Conservation (phyloP, 2,888 invertebrate species). For the Drosophila quinaria region DNA sequence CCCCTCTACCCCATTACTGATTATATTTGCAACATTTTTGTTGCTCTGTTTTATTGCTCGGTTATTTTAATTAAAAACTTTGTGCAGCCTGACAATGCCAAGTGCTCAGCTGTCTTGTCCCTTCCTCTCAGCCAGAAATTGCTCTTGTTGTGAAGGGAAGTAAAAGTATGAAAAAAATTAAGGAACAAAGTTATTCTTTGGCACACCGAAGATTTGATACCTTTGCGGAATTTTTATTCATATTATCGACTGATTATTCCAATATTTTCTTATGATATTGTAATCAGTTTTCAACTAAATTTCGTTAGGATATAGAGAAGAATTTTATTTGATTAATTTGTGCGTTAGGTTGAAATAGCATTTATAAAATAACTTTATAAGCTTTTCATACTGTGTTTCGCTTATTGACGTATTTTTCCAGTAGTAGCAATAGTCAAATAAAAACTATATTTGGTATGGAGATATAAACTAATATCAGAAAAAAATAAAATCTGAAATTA, state of each 20-base stretch:
- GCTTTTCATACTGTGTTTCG: too few species aligned
- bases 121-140: background rate
- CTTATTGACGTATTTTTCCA: too few species aligned
- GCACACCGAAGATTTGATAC: background rate
- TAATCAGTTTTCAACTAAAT: too few species aligned
- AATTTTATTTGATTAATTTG: too few species aligned
- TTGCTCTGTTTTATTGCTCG: conserved; percentile 73
- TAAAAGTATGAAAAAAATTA: background rate
- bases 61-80: conserved; percentile 82
- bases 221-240: background rate
- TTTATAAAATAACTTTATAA: too few species aligned
- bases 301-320: too few species aligned
- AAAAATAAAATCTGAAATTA: too few species aligned
- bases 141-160: background rate
- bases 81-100: conserved; percentile 69
- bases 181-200: background rate
- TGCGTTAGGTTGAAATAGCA: too few species aligned
- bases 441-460: too few species aligned
- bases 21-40: conserved; percentile 53
- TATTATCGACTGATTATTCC: background rate
- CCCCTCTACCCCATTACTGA: background rate
- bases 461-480: too few species aligned
- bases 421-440: too few species aligned
- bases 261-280: too few species aligned
- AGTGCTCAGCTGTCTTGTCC: conserved; percentile 33